Base-by-base conservation (phyloP, 2,797 vertebrate species). In the Pipistrellus pygmaeus region DNA sequence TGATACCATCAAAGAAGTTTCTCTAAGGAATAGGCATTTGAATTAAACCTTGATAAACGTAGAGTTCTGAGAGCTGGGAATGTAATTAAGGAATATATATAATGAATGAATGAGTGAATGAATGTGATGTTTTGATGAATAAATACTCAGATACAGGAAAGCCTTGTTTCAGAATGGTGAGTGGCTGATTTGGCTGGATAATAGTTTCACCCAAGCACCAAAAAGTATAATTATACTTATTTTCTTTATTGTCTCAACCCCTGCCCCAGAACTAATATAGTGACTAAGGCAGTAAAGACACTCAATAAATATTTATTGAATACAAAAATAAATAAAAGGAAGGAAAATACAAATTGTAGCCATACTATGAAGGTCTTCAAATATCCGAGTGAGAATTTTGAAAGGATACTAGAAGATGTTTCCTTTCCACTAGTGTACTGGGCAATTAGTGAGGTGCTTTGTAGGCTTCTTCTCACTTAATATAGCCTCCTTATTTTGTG, bases 341-440 rank as follows among this genome's bases (percentile, higher is more conserved):
- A 60, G 38, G 13, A 46, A 87, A 72, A 87, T n/a, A 78, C 15
- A 62, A 41, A 46, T 62, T 77, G 14, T 80, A 25, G 35, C 55
- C 41, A 41, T 21, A 57, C 75, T 84, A 41, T 91, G 68, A 81
- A 60, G 55, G n/a, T 38, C 55, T 85, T 75, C 75, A 93, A 90
- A 68, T 69, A 25, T 14, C 20, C 27, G 53, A 38, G 30, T 21
- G 11, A 85, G 6, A 64, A 64, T 81, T 83, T 69, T 82, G 35
- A 83, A 51, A 93, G 23, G 41, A 57, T 46, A 41, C 44, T 71
- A 62, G 72, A 78, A 55, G 30, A 12, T 71, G 15, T 69, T 69
- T 73, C 38, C 27, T 32, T 80, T 35, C 20, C 23, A 51, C 41
- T 69, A n/a, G 27, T 23, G 3, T 78, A 2, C n/a, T 64, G 18